Conservation (phyloP, 2,888 invertebrate species). For the Protophormia terraenovae region DNA sequence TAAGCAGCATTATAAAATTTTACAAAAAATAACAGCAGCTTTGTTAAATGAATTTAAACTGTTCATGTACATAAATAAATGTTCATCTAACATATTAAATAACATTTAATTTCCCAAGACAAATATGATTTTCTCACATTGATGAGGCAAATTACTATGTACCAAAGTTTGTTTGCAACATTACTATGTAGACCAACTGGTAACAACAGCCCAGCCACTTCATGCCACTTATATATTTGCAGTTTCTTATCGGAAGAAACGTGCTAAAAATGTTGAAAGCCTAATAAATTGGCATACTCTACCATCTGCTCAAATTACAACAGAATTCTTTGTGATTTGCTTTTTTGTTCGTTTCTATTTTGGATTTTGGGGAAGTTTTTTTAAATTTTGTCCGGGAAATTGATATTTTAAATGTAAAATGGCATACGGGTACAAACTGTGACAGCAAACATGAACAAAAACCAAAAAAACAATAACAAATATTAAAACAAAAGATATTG, state of each 20-base stretch:
- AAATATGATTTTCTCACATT: slow-evolving; percentile 50
- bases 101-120: slow-evolving; percentile 59
- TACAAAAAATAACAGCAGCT: neutral
- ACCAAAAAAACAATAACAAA: neutral
- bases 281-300: slow-evolving; percentile 48
- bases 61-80: neutral
- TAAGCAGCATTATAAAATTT: neutral
- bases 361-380: neutral
- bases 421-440: slow-evolving; percentile 47
- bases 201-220: neutral
- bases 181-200: neutral
- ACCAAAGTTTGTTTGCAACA: slow-evolving; percentile 8
- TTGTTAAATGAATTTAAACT: neutral
- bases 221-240: neutral
- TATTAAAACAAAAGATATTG: slow-evolving; percentile 42
- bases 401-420: slow-evolving; percentile 37
- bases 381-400: slow-evolving; percentile 1
- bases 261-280: slow-evolving; percentile 61
- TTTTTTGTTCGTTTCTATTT: neutral
- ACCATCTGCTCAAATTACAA: slow-evolving; percentile 26
- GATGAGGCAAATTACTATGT: slow-evolving; percentile 13
- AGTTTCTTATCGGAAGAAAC: slow-evolving; percentile 33
- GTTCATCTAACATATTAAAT: slow-evolving; percentile 52
- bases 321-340: neutral
- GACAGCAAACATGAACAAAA: slow-evolving; percentile 21